Evolutionary conservation across 2,797 vertebrate genomes (phyloP).

Genomic region (Ceryle rudis): DNA sequence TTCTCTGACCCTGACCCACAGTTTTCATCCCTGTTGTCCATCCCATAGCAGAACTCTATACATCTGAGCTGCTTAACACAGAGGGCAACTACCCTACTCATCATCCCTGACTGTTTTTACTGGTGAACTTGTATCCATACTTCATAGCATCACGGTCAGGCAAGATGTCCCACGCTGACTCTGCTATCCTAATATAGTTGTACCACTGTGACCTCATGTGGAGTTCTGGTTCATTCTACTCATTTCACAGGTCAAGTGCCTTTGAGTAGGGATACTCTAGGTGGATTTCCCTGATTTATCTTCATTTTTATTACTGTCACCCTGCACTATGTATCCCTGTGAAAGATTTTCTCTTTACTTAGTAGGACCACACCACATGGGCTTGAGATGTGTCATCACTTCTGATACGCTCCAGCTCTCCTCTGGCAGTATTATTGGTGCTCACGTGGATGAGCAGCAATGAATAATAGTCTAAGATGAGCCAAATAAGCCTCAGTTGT

Average conservation of each 20-base stretch:
- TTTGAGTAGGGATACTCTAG: neutral
- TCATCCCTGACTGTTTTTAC: neutral
- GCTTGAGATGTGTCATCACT: neutral
- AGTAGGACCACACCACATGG: neutral
- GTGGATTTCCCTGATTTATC: neutral
- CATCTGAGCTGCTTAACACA: neutral
- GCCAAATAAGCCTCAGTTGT: neutral
- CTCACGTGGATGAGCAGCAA: neutral
- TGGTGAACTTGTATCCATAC: neutral
- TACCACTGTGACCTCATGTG: neutral
- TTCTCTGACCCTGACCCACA: neutral
- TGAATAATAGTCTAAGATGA: neutral
- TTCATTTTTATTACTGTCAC: neutral
- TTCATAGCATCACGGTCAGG: neutral
- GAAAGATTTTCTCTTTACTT: neutral
- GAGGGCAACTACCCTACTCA: neutral
- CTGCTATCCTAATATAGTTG: neutral
- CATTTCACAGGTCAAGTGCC: fast-evolving
- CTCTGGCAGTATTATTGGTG: neutral
- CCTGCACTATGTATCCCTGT: neutral
- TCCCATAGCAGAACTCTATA: neutral
- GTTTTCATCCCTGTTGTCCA: neutral
- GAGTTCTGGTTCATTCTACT: neutral
- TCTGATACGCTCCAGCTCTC: neutral
- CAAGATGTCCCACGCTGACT: neutral